Base-by-base conservation (phyloP, 2,888 invertebrate genomes). In the Priocnemis perturbator region DNA sequence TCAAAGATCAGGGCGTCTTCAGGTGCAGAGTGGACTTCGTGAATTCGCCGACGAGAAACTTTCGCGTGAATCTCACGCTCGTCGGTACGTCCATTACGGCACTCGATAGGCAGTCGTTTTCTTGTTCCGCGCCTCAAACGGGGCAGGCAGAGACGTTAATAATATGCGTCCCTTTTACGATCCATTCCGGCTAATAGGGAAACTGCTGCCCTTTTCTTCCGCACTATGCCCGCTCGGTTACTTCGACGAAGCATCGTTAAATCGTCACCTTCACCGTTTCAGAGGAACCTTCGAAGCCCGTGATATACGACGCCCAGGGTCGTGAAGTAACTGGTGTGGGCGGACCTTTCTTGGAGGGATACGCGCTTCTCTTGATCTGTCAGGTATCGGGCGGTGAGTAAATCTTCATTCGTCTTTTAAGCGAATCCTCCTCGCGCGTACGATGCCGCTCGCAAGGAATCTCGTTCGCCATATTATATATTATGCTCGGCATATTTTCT, bases 21-120 rank as follows among this genome's bases (percentile, higher is more conserved):
- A 91, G 97, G 67, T 97, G 97, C 88, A 91, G 97, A 79, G 95
- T 97, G 77, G 97, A 97, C 90, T 97, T 96, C 86, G 92, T 94
- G 71, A 94, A 96, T 89, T 95, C 96, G 0, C 97, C 97, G 0
- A 97, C 97, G 0, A 93, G 95, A 83, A 97, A 97, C 89, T 96
- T 94, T 85, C 92, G 93, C 85, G 94, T 96, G 85, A 96, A 96
- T 87, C 91, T 97, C 81, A 96, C 95, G 81, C 93, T 97, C 87
- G 94, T 97, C 85, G 96, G 97, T 97, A 90, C 93, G 95, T 55
- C 55, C 11, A 55, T 26, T n/a, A 55, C n/a, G 17, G 3, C 14
- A 53, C 19, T 3, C 15, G 3, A 19, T 17, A 53, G 21, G 15
- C 47, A 47, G n/a, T 17, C 5, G 14, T 50, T 50, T 47, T 9